Conservation (phyloP, 2,797 vertebrate species). For the Myripristis murdjan region DNA sequence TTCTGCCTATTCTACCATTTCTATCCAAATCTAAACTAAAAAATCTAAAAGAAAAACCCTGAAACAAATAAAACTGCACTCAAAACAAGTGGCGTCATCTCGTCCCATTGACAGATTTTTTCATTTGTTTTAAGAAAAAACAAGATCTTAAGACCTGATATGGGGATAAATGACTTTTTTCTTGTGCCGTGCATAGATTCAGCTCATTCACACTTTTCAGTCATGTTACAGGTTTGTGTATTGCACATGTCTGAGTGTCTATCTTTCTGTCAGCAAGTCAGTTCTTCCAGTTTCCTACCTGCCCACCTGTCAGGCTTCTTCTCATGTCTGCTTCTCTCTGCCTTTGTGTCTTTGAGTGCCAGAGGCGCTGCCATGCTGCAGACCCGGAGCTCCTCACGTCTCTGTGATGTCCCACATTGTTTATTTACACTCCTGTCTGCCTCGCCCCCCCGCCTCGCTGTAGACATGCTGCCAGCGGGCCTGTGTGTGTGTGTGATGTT, state of each 20-base stretch:
- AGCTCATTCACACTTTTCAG: no score
- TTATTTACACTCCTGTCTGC: slow-evolving; percentile 68
- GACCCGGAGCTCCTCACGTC: slow-evolving; percentile 39
- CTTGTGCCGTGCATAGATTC: no score
- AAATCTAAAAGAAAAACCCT: no score
- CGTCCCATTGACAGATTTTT: no score
- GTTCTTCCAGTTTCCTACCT: neutral
- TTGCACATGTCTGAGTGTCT: neutral
- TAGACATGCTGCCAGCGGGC: slow-evolving; percentile 49
- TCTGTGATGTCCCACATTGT: slow-evolving; percentile 68
- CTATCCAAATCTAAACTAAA: no score
- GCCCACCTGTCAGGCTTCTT: neutral
- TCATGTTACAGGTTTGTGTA: no score
- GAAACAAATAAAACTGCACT: no score
- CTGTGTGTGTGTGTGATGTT: slow-evolving; percentile 52
- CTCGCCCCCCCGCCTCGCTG: slow-evolving; percentile 26
- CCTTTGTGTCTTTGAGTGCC: slow-evolving; percentile 17
- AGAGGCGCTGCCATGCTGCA: slow-evolving; percentile 17
- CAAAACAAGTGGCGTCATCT: no score
- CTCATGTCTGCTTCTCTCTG: neutral
- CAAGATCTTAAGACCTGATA: no score
- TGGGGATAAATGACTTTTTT: no score
- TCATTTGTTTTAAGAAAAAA: no score
- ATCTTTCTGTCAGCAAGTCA: neutral
- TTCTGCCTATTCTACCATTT: neutral